Base-by-base conservation (phyloP, 2,797 vertebrate genomes). In the Eulemur rubriventer region DNA sequence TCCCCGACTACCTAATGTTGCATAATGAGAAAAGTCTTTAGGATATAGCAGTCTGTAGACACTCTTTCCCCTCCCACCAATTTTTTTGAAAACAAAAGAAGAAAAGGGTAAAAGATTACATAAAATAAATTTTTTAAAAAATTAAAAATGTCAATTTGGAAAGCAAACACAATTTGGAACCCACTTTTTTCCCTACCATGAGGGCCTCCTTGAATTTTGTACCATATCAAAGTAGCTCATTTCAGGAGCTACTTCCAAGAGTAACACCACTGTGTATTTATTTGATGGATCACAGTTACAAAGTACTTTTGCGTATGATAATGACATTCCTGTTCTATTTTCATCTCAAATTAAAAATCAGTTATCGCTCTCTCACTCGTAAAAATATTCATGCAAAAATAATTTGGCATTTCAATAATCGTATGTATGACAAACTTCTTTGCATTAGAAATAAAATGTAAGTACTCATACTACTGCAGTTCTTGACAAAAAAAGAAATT, bases 341-440 rank as follows among this genome's bases (percentile, higher is more conserved):
- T 88, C 35, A 88, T 85, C 50, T 85, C 57, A 92, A 84, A 90
- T 94, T 75, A 92, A 96, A 89, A 96, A 76, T 67, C 14, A 70
- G 26, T 91, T 57, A 41, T 81, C 59, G 80, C 11, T 89, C 30
- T 43, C 65, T 93, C 8, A 52, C 38, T 95, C 52, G 59, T 86
- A 75, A 96, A 82, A 92, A 69, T 43, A 91, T 78, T 79, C 9
- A 63, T 52, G 50, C 33, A 81, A 94, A 93, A 95, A 76, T 79
- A 94, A 92, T 82, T 76, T 92, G 75, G 18, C 55, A 87, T 67
- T 92, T 92, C 63, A 67, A 76, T 93, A 91, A 92, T 87, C 59
- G 16, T 55, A 82, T 84, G 28, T 85, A 79, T 55, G 81, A n/a
- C 65, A 94, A 80, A 84, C 30, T 70, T 89, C 70, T 72, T 91